Evolutionary conservation across 2,113 vertebrate species (phyloP), one percentile per base, ranked within the genome.

Genomic region (Spheniscus mendiculus): DNA sequence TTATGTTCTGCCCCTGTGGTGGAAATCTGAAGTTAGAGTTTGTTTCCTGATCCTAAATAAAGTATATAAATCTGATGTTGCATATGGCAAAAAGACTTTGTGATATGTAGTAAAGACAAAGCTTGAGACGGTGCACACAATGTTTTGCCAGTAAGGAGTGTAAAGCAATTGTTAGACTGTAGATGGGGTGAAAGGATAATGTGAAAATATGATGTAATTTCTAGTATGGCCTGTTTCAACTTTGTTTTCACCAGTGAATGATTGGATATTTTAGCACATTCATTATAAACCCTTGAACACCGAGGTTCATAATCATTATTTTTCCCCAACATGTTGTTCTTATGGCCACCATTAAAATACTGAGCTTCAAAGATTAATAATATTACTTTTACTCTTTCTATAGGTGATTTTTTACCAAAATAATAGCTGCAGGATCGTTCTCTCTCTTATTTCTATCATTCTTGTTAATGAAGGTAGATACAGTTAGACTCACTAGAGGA

Each of bases 171-270:
- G 76, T 96, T 85, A 94, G 87, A 94, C 94, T 96, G 92, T 96
- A 97, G 95, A 85, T 97, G 95, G 97, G 73, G 90, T 92, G 90
- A 95, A 97, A 97, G 96, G 89, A 95, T 96, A 70, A 90, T n/a
- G 32, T 90, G 82, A 87, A 95, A 83, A 83, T 52, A 20, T 4
- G 17, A 59, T 53, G 72, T 82, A 50, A 74, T 82, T 96, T 91
- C 30, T 88, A 38, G n/a, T 95, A 70, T 83, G 93, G 79, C 69
- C 63, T 91, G 11, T 59, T 97, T 92, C 36, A 91, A 7, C 56
- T 92, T 90, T 10, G 3, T 56, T 87, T 93, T 69, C 79, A 69
- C n/a, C 67, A 36, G 1, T 0, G 1, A 83, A 12, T 22, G 34
- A 9, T 6, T 76, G 53, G 34, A 4, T 88, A 29, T 87, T 91